phyloP scores from a whole-genome alignment of 1,140 invertebrate genomes.

The Cydia splendana region DNA sequence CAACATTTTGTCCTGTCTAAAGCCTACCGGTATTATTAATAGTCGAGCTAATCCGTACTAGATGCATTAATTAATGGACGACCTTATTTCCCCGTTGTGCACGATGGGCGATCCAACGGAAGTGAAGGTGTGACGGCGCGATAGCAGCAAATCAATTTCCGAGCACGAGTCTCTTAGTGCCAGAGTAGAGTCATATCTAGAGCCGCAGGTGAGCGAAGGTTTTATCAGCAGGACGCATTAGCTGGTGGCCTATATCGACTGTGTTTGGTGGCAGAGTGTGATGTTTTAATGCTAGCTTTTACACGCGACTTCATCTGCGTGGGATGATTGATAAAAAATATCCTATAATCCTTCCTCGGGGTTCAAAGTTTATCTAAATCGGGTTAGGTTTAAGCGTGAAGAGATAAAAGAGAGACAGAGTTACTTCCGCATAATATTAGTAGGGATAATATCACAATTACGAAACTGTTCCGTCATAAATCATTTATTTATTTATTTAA shows the following conservation, averaged over 20 bases:
- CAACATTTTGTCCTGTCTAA: too few relatives aligned
- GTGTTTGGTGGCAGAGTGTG: background rate
- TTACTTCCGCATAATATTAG: too few relatives aligned
- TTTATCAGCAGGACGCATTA: background rate
- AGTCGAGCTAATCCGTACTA: background rate
- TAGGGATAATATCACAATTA: too few relatives aligned
- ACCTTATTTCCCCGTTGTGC: conserved; percentile 16
- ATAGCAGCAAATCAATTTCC: conserved; percentile 27
- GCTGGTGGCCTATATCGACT: background rate
- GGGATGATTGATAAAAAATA: too few relatives aligned
- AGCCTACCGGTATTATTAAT: too few relatives aligned
- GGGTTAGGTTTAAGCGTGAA: background rate
- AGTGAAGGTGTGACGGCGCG: conserved; percentile 20
- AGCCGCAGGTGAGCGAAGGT: background rate
- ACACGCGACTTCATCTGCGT: too few relatives aligned
- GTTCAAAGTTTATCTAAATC: too few relatives aligned
- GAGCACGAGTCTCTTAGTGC: background rate
- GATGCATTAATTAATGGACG: background rate
- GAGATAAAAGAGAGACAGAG: background rate
- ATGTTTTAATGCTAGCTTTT: background rate
- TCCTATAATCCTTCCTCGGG: too few relatives aligned
- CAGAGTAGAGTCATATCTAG: background rate
- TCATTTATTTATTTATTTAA: too few relatives aligned
- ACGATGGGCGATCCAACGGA: conserved; percentile 14
- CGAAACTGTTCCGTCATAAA: too few relatives aligned